Conservation (phyloP, 2,113 vertebrate species). For the Tor tambroides region DNA sequence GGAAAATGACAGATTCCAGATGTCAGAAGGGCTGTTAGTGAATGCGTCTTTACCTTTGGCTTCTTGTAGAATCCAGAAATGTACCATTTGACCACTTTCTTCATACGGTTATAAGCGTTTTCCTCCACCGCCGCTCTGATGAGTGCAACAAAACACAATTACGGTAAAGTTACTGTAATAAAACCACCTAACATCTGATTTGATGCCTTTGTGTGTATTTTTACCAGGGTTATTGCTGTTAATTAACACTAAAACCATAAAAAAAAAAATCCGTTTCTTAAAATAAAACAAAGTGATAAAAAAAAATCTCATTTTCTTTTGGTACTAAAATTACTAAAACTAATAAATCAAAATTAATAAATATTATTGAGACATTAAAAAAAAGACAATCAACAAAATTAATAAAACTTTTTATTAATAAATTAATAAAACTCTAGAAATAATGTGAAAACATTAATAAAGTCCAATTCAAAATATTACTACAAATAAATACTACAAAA, state of each 20-base stretch:
- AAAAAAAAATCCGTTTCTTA: too few relatives aligned
- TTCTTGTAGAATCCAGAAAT: slow-evolving; percentile 99
- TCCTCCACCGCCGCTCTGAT: slow-evolving; percentile 93
- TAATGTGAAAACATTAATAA: too few relatives aligned
- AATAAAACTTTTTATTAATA: too few relatives aligned
- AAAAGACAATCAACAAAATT: too few relatives aligned
- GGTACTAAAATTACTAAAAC: background rate
- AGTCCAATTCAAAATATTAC: too few relatives aligned
- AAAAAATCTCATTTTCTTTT: background rate
- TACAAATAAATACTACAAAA: too few relatives aligned
- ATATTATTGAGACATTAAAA: background rate
- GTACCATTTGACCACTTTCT: slow-evolving; percentile 99
- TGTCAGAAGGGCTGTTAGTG: background rate
- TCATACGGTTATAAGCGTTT: slow-evolving; percentile 95
- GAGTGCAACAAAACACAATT: slow-evolving; percentile 47
- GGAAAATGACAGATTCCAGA: background rate
- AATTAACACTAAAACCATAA: background rate
- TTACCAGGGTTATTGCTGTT: background rate
- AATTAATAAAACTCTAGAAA: too few relatives aligned
- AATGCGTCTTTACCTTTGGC: slow-evolving; percentile 84
- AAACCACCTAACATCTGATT: background rate
- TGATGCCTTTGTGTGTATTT: background rate
- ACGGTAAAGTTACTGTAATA: background rate
- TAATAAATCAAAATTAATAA: background rate
- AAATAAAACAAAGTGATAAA: too few relatives aligned